These are phyloP conservation scores for Nyctibius bracteatus DNA, from an alignment of 2,113 vertebrate genomes.

Conservation along the genomic window DNA sequence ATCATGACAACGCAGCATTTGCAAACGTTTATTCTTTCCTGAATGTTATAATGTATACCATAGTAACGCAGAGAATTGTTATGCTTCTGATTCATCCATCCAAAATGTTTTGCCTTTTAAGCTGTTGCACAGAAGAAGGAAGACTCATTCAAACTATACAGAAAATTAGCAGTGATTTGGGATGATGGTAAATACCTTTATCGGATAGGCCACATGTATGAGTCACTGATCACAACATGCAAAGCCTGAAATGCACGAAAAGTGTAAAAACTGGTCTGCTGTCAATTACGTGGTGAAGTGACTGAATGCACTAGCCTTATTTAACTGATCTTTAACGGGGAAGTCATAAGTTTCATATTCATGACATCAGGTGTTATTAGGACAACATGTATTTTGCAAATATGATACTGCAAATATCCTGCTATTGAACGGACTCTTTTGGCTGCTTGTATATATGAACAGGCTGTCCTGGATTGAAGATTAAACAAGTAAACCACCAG, in stretches of 20 bases:
- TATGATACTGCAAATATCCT: not conserved
- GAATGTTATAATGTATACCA: not conserved
- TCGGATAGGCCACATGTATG: accelerated
- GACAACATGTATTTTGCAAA: not conserved
- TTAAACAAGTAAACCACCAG: not conserved
- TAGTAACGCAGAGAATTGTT: not conserved
- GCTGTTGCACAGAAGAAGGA: not conserved
- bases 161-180: not conserved
- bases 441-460: not conserved
- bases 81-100: not conserved
- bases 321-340: not conserved
- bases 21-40: not conserved
- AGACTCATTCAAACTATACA: not conserved
- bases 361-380: not conserved
- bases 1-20: not conserved
- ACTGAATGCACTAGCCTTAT: not conserved
- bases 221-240: not conserved
- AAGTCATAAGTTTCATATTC: not conserved
- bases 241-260: not conserved
- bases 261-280: not conserved
- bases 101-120: not conserved
- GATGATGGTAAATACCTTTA: not conserved
- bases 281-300: not conserved
- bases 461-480: not conserved
- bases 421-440: not conserved